These are phyloP conservation scores for Bradynema listronoti DNA, from an alignment of 1,140 invertebrate species.

Conservation along the genomic window DNA sequence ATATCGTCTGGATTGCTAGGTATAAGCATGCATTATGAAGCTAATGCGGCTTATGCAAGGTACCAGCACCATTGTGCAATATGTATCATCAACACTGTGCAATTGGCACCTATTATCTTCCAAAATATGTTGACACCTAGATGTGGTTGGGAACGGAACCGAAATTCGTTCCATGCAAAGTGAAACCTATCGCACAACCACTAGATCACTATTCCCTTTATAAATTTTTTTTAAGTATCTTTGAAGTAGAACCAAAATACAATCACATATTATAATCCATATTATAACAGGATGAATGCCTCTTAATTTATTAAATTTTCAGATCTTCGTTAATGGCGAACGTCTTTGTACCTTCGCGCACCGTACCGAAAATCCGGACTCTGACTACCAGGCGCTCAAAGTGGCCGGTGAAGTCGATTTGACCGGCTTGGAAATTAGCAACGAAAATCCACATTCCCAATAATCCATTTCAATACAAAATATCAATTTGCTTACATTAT, in stretches of 20 bases:
- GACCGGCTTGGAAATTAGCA: slow-evolving; percentile 48
- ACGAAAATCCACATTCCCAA: no score
- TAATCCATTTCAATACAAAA: no score
- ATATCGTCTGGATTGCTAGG: not conserved
- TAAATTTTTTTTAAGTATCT: not conserved
- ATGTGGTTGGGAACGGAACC: not conserved
- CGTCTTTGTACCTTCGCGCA: slow-evolving; percentile 51
- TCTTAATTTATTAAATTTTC: slow-evolving; percentile 30
- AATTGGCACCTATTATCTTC: no score
- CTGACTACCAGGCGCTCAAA: slow-evolving; percentile 47
- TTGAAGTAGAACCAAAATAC: not conserved
- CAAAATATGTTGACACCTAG: no score
- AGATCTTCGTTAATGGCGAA: slow-evolving; percentile 47
- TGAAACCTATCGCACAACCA: not conserved
- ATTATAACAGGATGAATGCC: not conserved
- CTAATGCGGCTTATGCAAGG: no score
- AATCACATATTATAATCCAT: no score
- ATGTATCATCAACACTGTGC: no score
- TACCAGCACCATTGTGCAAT: no score
- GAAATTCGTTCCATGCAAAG: not conserved
- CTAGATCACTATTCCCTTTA: not conserved
- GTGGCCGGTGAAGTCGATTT: slow-evolving; percentile 52
- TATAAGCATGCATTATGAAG: not conserved
- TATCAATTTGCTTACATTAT: no score
- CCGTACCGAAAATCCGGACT: slow-evolving; percentile 38